A percentile compares a stretch with the other conserved stretches of the same genome.
Evolutionary conservation across 2,888 invertebrate genomes (phyloP).

Genomic region (Bhutanitis thaidina): DNA sequence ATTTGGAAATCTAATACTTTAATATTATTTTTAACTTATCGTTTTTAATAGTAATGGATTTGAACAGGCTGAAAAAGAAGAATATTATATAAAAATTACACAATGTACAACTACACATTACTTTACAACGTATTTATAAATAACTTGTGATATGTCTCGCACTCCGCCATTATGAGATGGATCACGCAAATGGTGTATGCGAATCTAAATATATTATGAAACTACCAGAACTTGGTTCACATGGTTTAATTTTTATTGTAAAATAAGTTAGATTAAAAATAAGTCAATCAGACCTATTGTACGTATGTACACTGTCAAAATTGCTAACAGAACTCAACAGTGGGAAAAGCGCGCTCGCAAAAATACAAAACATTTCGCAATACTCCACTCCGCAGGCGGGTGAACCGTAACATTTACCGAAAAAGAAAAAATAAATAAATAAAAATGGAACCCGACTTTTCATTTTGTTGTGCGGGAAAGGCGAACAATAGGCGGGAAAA

Average conservation of each 20-base stretch:
- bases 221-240: constrained; percentile 1
- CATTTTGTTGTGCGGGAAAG: constrained; percentile 75
- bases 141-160: too few species aligned
- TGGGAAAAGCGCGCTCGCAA: constrained; percentile 51
- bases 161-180: too few species aligned
- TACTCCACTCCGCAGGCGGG: constrained; percentile 43
- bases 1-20: too few species aligned
- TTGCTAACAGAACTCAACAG: constrained; percentile 58
- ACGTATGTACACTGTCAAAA: constrained; percentile 33
- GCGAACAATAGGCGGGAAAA: constrained; percentile 78
- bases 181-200: constrained; percentile 15
- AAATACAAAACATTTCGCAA: constrained; percentile 48
- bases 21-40: too few species aligned
- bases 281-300: constrained; percentile 34
- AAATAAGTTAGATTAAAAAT: constrained; percentile 24
- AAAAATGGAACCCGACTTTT: constrained; percentile 70
- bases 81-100: too few species aligned
- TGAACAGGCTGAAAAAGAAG: too few species aligned
- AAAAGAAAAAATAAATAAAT: constrained; percentile 54
- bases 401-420: constrained; percentile 51
- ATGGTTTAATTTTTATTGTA: neutral
- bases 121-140: too few species aligned
- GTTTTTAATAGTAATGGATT: too few species aligned
- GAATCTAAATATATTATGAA: constrained; percentile 21
- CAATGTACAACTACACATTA: too few species aligned